These are phyloP conservation scores for Acleris cristana DNA, from an alignment of 2,888 invertebrate species.

Conservation along the genomic window DNA sequence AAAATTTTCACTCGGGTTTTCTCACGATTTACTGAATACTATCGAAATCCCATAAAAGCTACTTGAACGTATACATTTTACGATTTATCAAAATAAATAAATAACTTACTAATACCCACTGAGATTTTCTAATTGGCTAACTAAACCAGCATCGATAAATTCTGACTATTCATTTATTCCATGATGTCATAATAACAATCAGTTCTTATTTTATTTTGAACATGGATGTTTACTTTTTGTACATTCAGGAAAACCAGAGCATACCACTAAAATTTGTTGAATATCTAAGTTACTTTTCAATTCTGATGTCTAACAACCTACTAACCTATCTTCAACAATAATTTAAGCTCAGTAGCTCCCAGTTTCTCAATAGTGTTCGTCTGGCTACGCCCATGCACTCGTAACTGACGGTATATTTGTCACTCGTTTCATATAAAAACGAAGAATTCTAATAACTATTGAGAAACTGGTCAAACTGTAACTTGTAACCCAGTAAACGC, in stretches of 20 bases:
- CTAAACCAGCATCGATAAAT: constrained; percentile 28
- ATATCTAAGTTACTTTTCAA: too few species aligned
- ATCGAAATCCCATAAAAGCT: constrained; percentile 7
- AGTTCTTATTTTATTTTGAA: background rate
- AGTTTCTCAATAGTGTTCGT: too few species aligned
- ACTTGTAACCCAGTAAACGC: too few species aligned
- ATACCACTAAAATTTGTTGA: too few species aligned
- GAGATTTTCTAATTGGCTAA: constrained; percentile 40
- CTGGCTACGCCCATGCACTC: too few species aligned
- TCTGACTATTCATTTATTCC: constrained; percentile 5
- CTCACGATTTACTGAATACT: constrained; percentile 4
- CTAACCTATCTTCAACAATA: too few species aligned
- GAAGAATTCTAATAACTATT: too few species aligned
- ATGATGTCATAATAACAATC: background rate
- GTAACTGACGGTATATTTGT: too few species aligned
- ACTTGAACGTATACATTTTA: constrained; percentile 15
- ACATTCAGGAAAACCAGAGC: background rate
- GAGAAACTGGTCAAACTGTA: too few species aligned
- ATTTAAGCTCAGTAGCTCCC: too few species aligned
- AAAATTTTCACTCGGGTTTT: constrained; percentile 15
- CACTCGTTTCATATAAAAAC: too few species aligned
- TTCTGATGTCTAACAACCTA: too few species aligned
- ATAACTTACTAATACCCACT: constrained; percentile 39
- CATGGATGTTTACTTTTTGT: background rate
- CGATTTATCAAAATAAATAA: constrained; percentile 38